Conservation (phyloP, 2,113 vertebrate genomes). For the Apteryx owenii region DNA sequence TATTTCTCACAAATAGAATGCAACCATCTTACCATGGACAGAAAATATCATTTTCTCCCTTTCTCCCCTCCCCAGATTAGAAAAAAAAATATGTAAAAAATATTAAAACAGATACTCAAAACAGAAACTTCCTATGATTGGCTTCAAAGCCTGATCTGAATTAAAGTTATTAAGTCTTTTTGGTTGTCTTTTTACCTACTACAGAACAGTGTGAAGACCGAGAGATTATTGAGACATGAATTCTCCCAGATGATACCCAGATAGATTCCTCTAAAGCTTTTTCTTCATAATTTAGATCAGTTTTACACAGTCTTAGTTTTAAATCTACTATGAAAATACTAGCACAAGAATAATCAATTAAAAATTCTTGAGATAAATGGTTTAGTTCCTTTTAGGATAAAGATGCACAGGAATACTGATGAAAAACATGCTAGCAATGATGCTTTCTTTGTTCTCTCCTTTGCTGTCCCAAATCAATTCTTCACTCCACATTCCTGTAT, state of each 20-base stretch:
- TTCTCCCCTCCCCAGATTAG: neutral
- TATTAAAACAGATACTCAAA: neutral
- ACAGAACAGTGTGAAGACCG: neutral
- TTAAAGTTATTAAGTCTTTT: neutral
- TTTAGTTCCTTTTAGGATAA: constrained; percentile 14
- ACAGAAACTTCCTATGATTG: constrained; percentile 6
- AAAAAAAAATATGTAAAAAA: neutral
- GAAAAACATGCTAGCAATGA: neutral
- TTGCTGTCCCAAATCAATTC: neutral
- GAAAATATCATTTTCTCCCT: neutral
- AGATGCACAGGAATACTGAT: neutral
- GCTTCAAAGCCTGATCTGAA: constrained; percentile 1
- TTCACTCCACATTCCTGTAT: constrained; percentile 91
- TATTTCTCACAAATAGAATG: neutral
- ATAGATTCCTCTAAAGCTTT: neutral
- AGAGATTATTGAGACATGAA: neutral
- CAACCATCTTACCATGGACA: neutral
- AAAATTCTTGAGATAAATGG: constrained; percentile 4
- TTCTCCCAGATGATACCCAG: neutral
- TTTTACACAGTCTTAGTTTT: neutral
- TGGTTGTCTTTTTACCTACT: neutral
- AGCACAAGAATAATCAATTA: neutral
- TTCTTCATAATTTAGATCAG: neutral
- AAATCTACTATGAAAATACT: constrained; percentile 4
- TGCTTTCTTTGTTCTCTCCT: neutral